Base-by-base conservation (phyloP, 2,113 vertebrate genomes). In the Eolophus roseicapilla region DNA sequence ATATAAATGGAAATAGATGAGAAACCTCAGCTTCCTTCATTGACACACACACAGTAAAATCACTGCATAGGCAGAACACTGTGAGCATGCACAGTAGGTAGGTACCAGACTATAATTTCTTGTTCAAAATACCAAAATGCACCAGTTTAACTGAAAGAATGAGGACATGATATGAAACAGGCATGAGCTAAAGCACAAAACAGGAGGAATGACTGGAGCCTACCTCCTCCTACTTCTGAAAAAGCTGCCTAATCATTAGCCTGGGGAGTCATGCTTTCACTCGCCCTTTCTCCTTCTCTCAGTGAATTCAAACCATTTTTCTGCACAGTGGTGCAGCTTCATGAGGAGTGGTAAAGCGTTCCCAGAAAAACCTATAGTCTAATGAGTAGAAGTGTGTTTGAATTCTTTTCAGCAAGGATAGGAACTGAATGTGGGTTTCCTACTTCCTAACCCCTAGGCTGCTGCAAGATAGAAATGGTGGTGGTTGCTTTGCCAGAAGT, bases 221-320 rank as follows among this genome's bases (percentile, higher is more conserved):
- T 52, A 86, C 83, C 83, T 88, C 86, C 78, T 91, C 67, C 69
- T 68, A 86, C 78, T 96, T 87, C 52, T 2, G 0, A 69, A 94
- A 93, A 85, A 76, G 52, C 81, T 94, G 47, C 78, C 91, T 97
- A 93, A 91, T 95, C 94, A 89, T 92, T 89, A 93, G 86, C 92
- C 95, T 91, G 86, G 91, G 89, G 89, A 92, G 77, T 82, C 44
- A 41, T 41, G 77, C 83, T 93, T 89, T 95, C 93, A 84, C 62
- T 91, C 0, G 0, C 18, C 29, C 52, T 76, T 82, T 92, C 86
- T 92, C 91, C 81, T 91, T 86, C 88, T 95, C 81, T 89, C 62
- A 25, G 74, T 86, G 93, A 95, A 97, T 96, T 95, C 83, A 93
- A 91, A 92, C 50, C 44, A 55, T 84, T 95, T 95, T 93, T 89